Conservation (phyloP, 1,140 invertebrate genomes). For the Pseudomyrmex concolor region DNA sequence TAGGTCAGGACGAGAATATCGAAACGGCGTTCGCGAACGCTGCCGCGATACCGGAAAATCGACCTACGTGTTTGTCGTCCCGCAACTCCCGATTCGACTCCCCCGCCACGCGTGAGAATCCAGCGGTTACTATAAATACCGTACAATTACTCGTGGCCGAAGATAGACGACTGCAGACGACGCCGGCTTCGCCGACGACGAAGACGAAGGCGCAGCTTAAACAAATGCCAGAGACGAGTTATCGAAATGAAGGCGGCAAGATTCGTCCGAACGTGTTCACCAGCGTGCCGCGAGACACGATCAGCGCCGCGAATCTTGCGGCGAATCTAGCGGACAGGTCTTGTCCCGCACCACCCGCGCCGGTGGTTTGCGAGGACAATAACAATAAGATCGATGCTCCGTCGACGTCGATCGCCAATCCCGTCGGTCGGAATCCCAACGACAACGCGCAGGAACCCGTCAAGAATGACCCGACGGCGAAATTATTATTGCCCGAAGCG, state of each 20-base stretch:
- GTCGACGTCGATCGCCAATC: too few species aligned
- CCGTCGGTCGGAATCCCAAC: too few species aligned
- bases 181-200: conserved; percentile 1
- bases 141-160: background rate
- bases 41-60: background rate
- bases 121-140: background rate
- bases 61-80: background rate
- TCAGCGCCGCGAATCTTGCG: background rate
- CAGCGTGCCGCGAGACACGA: background rate
- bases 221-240: conserved; percentile 74
- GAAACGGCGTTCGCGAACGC: background rate
- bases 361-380: too few species aligned
- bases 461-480: too few species aligned
- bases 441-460: too few species aligned
- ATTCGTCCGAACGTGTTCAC: background rate
- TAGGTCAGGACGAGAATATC: conserved; percentile 4
- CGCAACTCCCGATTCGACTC: background rate
- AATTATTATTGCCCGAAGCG: background rate
- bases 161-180: background rate
- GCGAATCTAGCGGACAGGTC: background rate
- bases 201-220: conserved; percentile 81
- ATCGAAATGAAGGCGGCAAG: conserved; percentile 2
- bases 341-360: too few species aligned
- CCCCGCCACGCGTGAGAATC: background rate
- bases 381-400: too few species aligned